Percentiles rank a stretch among this genome's conserved stretches.
Conservation (phyloP, 2,797 vertebrate genomes). For the Ctenopoma multispine region DNA sequence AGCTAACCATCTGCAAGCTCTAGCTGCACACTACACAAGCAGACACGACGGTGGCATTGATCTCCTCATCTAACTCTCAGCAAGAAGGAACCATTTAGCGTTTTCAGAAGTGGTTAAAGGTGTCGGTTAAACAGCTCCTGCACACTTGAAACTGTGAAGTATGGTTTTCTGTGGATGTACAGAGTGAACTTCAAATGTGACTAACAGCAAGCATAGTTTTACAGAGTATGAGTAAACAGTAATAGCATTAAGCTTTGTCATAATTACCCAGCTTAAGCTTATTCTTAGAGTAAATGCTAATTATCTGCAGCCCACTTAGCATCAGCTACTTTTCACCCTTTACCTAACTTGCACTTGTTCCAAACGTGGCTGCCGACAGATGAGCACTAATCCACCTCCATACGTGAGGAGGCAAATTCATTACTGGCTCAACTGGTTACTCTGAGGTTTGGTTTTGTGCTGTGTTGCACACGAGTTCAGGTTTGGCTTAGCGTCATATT, state of each 20-base stretch:
- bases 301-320: slow-evolving; percentile 44
- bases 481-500: slow-evolving; percentile 61
- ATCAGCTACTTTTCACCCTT: slow-evolving; percentile 46
- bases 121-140: not conserved
- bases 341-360: slow-evolving; percentile 38
- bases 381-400: slow-evolving; percentile 43
- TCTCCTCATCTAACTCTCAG: not conserved
- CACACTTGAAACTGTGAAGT: not conserved
- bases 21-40: not conserved
- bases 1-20: not conserved
- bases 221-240: slow-evolving; percentile 1
- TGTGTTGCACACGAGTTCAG: slow-evolving; percentile 12
- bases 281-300: slow-evolving; percentile 42
- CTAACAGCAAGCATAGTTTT: not conserved
- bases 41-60: not conserved
- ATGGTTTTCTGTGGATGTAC: not conserved
- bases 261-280: slow-evolving; percentile 44
- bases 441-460: not conserved
- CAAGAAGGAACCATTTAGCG: not conserved
- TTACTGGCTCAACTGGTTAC: slow-evolving; percentile 16
- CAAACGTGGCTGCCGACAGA: slow-evolving; percentile 38
- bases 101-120: not conserved
- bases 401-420: not conserved
- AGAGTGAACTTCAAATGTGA: not conserved
- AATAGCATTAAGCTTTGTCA: slow-evolving; percentile 23